Conservation (phyloP, 2,888 invertebrate species). For the Athalia cordata region DNA sequence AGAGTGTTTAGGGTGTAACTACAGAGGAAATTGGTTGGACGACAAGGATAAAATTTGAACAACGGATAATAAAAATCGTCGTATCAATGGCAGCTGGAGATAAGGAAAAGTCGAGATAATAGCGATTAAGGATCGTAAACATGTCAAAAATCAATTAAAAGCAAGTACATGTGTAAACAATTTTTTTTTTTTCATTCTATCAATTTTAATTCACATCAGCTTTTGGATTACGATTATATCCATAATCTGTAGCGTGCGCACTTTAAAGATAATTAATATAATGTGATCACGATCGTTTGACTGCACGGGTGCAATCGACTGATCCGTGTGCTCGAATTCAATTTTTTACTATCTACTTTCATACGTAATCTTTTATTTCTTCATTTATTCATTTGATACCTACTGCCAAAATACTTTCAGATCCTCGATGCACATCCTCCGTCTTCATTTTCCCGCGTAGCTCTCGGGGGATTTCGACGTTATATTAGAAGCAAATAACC, state of each 20-base stretch:
- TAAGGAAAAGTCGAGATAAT: constrained; percentile 22
- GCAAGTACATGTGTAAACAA: constrained; percentile 40
- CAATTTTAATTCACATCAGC: background rate
- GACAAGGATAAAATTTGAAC: no score
- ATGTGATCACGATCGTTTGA: no score
- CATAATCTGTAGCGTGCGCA: no score
- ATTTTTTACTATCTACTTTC: background rate
- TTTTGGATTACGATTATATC: background rate
- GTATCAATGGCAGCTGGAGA: constrained; percentile 31
- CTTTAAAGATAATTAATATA: no score
- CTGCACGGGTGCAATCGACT: background rate
- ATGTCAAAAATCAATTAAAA: constrained; percentile 47
- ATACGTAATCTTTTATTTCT: background rate
- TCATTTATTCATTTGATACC: background rate
- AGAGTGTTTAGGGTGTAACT: no score
- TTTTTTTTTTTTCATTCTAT: constrained; percentile 9
- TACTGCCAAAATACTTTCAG: background rate
- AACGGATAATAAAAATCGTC: constrained; percentile 20
- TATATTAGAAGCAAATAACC: background rate
- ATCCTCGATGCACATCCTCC: background rate
- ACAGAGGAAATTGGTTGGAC: no score
- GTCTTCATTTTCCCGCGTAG: background rate
- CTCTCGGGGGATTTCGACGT: background rate
- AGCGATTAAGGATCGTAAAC: constrained; percentile 33
- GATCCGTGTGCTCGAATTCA: background rate